A percentile compares a stretch with the other conserved stretches of the same genome.
Evolutionary conservation across 2,888 invertebrate genomes (phyloP).

Genomic region (Horisme vitalbata): DNA sequence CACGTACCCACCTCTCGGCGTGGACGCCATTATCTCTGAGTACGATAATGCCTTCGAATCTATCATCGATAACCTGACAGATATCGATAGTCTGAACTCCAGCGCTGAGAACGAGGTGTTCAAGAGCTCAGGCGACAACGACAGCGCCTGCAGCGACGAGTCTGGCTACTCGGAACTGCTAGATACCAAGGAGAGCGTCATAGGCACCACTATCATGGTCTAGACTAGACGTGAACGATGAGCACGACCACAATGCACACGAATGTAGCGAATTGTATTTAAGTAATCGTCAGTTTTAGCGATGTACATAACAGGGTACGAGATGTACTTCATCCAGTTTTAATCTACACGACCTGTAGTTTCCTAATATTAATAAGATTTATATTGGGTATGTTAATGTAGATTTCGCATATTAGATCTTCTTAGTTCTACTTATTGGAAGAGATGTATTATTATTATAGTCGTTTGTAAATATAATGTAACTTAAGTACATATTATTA

Average conservation of each 20-base stretch:
- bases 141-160: conserved; percentile 94
- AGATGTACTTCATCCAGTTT: conserved; percentile 53
- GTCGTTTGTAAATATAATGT: conserved; percentile 67
- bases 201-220: conserved; percentile 78
- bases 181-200: conserved; percentile 79
- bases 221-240: conserved; percentile 12
- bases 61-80: conserved; percentile 68
- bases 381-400: conserved; percentile 16
- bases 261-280: conserved; percentile 22
- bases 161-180: conserved; percentile 93
- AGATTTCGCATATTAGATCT: conserved; percentile 16
- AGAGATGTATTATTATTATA: conserved; percentile 58
- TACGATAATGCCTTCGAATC: conserved; percentile 71
- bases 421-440: conserved; percentile 30
- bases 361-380: conserved; percentile 17
- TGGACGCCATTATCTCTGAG: conserved; percentile 53
- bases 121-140: conserved; percentile 83
- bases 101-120: conserved; percentile 77
- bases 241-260: conserved; percentile 28
- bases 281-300: conserved; percentile 28
- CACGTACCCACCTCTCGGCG: conserved; percentile 71
- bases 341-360: conserved; percentile 8
- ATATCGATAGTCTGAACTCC: conserved; percentile 66
- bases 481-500: conserved; percentile 45
- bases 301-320: conserved; percentile 60